Conservation (phyloP, 2,888 invertebrate species). For the Ecdyonurus torrentis region DNA sequence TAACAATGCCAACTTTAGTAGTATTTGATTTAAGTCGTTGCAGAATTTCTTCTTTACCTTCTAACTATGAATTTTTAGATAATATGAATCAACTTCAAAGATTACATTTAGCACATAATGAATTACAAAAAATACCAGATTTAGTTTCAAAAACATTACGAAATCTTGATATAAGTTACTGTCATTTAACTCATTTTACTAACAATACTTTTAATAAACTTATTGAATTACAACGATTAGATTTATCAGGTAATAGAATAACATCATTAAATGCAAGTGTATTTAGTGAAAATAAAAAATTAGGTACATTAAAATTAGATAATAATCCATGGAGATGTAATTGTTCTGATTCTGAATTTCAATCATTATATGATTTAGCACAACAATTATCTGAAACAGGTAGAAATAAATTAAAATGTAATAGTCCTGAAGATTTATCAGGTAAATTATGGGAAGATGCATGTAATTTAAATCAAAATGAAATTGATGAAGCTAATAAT, state of each 20-base stretch:
- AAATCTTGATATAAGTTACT: not conserved
- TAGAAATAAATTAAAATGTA: not conserved
- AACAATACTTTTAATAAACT: not conserved
- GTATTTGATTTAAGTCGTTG: not conserved
- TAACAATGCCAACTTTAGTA: not conserved
- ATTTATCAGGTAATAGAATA: not conserved
- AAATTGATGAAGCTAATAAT: not conserved
- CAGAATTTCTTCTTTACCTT: not conserved
- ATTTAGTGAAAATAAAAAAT: not conserved
- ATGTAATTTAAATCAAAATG: not conserved
- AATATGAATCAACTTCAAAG: not conserved
- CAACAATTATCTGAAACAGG: not conserved
- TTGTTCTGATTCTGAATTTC: not conserved
- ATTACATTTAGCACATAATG: constrained; percentile 1
- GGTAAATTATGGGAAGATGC: not conserved
- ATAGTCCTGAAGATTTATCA: not conserved
- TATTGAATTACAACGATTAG: not conserved
- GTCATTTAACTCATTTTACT: not conserved
- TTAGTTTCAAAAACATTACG: not conserved
- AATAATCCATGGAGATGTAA: not conserved
- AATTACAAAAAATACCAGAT: not conserved
- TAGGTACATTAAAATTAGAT: not conserved
- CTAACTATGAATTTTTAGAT: not conserved
- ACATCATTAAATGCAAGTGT: not conserved
- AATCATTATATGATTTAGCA: not conserved